Conservation (phyloP, 2,797 vertebrate genomes). For the Lacerta viridis region DNA sequence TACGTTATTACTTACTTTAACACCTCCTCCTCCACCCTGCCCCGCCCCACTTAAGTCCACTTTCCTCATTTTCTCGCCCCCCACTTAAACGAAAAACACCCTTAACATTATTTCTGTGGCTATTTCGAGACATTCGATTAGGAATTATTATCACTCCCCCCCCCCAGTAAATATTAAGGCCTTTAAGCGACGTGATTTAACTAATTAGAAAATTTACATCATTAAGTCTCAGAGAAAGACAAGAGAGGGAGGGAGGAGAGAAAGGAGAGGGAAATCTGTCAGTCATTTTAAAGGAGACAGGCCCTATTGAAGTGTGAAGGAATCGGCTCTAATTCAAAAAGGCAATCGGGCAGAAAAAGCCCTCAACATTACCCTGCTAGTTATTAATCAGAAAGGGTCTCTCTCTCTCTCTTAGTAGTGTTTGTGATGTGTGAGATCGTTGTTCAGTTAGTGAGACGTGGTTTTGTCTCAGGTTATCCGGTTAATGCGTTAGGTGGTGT, state of each 20-base stretch:
- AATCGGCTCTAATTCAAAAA: slow-evolving; percentile 91
- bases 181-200: slow-evolving; percentile 90
- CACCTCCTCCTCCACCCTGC: slow-evolving; percentile 19
- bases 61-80: not conserved
- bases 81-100: slow-evolving; percentile 55
- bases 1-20: slow-evolving; percentile 86
- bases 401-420: slow-evolving; percentile 66
- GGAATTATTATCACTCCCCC: slow-evolving; percentile 73
- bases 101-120: slow-evolving; percentile 77
- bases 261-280: slow-evolving; percentile 86
- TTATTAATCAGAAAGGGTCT: slow-evolving; percentile 87
- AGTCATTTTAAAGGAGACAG: slow-evolving; percentile 93
- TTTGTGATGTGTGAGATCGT: too few species aligned
- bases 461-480: too few species aligned
- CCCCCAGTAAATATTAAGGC: slow-evolving; percentile 83
- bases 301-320: slow-evolving; percentile 93
- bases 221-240: slow-evolving; percentile 87
- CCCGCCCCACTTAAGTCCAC: slow-evolving; percentile 10
- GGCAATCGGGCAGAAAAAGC: slow-evolving; percentile 89
- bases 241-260: slow-evolving; percentile 40
- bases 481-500: too few species aligned
- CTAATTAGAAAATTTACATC: slow-evolving; percentile 93
- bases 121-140: slow-evolving; percentile 78
- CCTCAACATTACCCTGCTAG: slow-evolving; percentile 88
- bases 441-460: too few species aligned